Conservation (phyloP, 1,140 invertebrate genomes). For the Heliconius nattereri region DNA sequence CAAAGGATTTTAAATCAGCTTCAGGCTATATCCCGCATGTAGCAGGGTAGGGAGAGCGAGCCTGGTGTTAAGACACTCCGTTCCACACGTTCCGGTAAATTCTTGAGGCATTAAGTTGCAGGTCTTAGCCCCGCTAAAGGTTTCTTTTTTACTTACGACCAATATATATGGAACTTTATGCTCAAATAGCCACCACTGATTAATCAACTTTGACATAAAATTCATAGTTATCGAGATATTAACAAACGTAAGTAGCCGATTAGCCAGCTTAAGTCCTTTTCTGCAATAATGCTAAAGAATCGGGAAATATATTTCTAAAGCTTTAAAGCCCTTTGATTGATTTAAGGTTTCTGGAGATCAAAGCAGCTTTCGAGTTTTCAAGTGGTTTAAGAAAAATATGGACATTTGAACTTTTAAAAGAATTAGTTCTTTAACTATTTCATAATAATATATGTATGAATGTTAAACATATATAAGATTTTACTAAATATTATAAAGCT, state of each 20-base stretch:
- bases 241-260: not conserved
- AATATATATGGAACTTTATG: not conserved
- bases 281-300: not conserved
- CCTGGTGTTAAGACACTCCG: too few species aligned
- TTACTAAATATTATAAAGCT: not conserved
- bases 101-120: too few species aligned
- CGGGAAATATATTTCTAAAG: not conserved
- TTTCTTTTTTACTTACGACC: not conserved
- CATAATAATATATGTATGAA: too few species aligned
- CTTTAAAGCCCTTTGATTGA: conserved; percentile 5
- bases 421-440: not conserved
- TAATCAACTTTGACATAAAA: not conserved
- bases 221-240: not conserved
- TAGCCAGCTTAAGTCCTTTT: not conserved
- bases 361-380: not conserved
- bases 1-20: not conserved
- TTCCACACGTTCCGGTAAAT: too few species aligned
- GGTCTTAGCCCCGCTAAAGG: too few species aligned
- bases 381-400: not conserved
- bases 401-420: not conserved
- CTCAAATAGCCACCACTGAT: not conserved
- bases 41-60: too few species aligned
- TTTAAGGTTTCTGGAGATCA: not conserved
- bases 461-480: not conserved
- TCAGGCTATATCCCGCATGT: too few species aligned